These are phyloP conservation scores for Asobara japonica DNA, from an alignment of 1,140 invertebrate genomes.

Conservation along the genomic window DNA sequence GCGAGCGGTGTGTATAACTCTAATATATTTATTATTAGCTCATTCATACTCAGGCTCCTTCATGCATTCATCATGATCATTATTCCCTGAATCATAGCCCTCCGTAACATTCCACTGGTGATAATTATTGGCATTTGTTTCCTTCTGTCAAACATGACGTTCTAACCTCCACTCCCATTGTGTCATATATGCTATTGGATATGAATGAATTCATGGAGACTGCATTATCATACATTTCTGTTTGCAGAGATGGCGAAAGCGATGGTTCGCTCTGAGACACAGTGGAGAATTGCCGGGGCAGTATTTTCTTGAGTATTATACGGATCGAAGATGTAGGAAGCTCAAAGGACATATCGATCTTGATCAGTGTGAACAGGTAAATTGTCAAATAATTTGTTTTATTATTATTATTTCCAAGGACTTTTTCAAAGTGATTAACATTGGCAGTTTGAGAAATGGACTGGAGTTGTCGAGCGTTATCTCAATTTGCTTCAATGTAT, in stretches of 20 bases:
- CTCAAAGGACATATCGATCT: constrained; percentile 92
- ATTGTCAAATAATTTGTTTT: background rate
- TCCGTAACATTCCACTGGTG: background rate
- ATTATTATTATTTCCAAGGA: no score
- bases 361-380: constrained; percentile 94
- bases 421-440: no score
- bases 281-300: constrained; percentile 91
- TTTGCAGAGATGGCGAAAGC: constrained; percentile 88
- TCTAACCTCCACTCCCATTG: constrained; percentile 3
- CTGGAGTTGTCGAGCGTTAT: no score
- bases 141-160: background rate
- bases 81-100: constrained; percentile 10
- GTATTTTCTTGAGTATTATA: constrained; percentile 94
- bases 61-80: background rate
- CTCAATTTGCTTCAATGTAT: no score
- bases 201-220: background rate
- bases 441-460: no score
- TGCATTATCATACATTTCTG: constrained; percentile 33
- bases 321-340: constrained; percentile 85
- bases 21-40: constrained; percentile 1
- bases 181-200: background rate
- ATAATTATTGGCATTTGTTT: background rate
- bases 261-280: constrained; percentile 92
- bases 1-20: constrained; percentile 80
- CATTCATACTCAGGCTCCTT: background rate